Percentiles rank a stretch among this genome's conserved stretches.
Evolutionary conservation across 2,888 invertebrate genomes (phyloP).

Genomic region (Mechanitis mazaeus): DNA sequence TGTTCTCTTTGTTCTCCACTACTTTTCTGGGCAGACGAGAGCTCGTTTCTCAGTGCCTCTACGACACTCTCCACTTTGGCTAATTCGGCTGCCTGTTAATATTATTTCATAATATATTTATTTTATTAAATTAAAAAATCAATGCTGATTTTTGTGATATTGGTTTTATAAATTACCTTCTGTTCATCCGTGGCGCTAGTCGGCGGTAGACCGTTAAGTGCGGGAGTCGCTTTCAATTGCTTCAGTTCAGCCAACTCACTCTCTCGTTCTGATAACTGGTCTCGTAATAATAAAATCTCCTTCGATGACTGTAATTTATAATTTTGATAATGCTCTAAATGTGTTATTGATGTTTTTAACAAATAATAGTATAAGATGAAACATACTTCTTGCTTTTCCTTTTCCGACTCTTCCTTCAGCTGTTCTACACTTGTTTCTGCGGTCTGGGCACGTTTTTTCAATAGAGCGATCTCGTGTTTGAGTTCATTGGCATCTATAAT

Average conservation of each 20-base stretch:
- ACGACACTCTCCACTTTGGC: conserved; percentile 74
- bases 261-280: conserved; percentile 49
- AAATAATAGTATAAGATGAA: neutral
- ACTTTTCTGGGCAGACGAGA: conserved; percentile 53
- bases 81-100: conserved; percentile 53
- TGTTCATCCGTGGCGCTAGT: conserved; percentile 42
- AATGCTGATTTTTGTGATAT: too few relatives aligned
- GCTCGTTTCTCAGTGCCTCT: conserved; percentile 65
- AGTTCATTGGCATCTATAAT: conserved; percentile 58
- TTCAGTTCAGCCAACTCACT: conserved; percentile 57
- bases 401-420: conserved; percentile 70
- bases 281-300: conserved; percentile 48
- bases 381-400: conserved; percentile 44
- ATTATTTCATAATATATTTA: too few relatives aligned
- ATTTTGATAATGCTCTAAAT: too few relatives aligned
- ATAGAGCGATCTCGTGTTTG: conserved; percentile 67
- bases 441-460: conserved; percentile 53
- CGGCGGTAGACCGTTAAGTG: conserved; percentile 60
- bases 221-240: conserved; percentile 52
- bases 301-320: conserved; percentile 41
- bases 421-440: conserved; percentile 58
- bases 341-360: neutral
- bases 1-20: conserved; percentile 52
- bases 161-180: conserved; percentile 41
- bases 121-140: too few relatives aligned